Evolutionary conservation across 2,113 vertebrate species (phyloP), one percentile per base, ranked within the genome.

Genomic region (Aphyosemion australe): DNA sequence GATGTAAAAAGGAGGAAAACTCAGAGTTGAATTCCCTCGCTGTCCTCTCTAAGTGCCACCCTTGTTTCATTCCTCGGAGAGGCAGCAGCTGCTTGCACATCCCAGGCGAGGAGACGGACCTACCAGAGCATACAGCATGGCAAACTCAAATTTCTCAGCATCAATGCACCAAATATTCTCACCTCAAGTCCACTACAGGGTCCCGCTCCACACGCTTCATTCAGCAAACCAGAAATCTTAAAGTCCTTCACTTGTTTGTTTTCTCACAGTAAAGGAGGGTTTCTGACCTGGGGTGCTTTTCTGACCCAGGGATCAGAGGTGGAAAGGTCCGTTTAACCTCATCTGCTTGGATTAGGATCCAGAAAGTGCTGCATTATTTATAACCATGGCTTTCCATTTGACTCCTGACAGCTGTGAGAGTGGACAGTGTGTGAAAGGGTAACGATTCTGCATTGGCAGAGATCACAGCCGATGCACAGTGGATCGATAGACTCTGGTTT

Each of bases 361-460:
- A 73, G 41, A 48, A 61, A 58, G 42, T 31, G 60, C 9, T 69
- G 41, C 49, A 20, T 58, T 56, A 81, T 79, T 78, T 72, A 62
- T 74, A 87, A 87, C 87, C 80, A 86, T 84, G 80, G 67, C 66
- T 74, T 73, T 86, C 70, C 83, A 84, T 72, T 83, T 89, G 75
- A 79, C 76, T 74, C 50, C 7, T 59, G 68, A 58, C 9, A 32
- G 63, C 71, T 49, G 58, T 54, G 62, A 62, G 63, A 59, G 54
- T 19, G 26, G 50, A 63, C 68, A 76, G n/a, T 62, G n/a, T 61
- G 54, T 45, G 79, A 79, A 65, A 50, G 71, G 20, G 63, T 87
- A 85, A 85, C 82, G 84, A 87, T 83, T 76, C 31, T 41, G 48
- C 57, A 4, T 55, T 66, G 69, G 63, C 72, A 60, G 77, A 57